Percentiles rank a stretch among this genome's conserved stretches.
These are phyloP conservation scores for Blastomussa wellsi DNA, from an alignment of 92 coral and sea anemone species.

Conservation along the genomic window DNA sequence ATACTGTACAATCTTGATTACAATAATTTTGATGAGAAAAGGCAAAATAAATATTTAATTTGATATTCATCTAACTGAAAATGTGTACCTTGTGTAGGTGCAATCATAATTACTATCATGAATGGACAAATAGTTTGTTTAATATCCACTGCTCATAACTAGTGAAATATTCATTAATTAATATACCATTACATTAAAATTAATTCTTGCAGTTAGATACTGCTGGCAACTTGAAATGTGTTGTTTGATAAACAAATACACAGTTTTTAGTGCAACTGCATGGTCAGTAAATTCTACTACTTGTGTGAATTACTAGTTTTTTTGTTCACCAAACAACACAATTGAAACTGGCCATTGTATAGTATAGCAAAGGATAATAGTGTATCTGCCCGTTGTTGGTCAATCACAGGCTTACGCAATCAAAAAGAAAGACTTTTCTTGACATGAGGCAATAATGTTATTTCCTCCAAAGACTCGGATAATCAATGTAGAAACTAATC, in stretches of 20 bases:
- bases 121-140: background rate
- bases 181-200: background rate
- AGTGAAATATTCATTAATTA: background rate
- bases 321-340: background rate
- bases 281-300: background rate
- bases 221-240: background rate
- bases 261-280: background rate
- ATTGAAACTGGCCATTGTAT: background rate
- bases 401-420: background rate
- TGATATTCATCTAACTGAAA: background rate
- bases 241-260: background rate
- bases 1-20: no score
- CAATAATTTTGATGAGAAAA: background rate
- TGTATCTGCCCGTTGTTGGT: background rate
- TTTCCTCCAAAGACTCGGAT: constrained; percentile 16
- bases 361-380: background rate
- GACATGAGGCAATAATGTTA: constrained; percentile 13
- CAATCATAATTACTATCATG: no score
- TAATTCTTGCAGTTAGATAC: background rate
- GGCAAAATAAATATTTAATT: background rate
- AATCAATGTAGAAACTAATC: no score
- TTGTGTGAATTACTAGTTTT: no score
- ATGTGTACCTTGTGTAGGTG: background rate
- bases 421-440: background rate
- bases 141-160: background rate